These are phyloP conservation scores for Danaus chrysippus DNA, from an alignment of 2,888 invertebrate genomes.

Conservation along the genomic window DNA sequence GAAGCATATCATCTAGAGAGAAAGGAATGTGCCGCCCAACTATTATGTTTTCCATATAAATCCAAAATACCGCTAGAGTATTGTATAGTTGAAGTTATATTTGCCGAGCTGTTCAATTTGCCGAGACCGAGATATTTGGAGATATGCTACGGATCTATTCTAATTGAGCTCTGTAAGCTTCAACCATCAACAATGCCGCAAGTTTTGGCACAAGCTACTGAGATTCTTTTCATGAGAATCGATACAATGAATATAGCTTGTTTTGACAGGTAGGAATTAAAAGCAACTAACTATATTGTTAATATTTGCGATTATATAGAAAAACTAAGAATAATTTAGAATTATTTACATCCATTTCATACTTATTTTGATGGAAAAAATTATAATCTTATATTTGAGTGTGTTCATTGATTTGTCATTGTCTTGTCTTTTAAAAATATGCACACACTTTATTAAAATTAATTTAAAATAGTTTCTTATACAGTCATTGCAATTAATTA, in stretches of 20 bases:
- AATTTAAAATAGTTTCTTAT: too few relatives aligned
- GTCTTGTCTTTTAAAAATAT: too few relatives aligned
- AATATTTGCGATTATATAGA: too few relatives aligned
- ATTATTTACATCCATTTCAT: too few relatives aligned
- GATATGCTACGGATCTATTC: constrained; percentile 94
- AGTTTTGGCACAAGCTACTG: constrained; percentile 97
- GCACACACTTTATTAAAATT: too few relatives aligned
- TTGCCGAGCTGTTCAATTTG: constrained; percentile 95
- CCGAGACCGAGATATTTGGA: constrained; percentile 94
- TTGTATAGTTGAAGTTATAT: constrained; percentile 98
- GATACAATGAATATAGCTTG: constrained; percentile 98
- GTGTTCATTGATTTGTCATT: too few relatives aligned
- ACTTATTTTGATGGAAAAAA: too few relatives aligned
- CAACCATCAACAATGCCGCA: constrained; percentile 99
- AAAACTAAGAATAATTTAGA: too few relatives aligned
- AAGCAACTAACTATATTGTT: too few relatives aligned
- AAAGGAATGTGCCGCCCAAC: constrained; percentile 95
- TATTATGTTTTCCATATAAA: constrained; percentile 95
- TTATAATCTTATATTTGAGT: too few relatives aligned
- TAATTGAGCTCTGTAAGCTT: constrained; percentile 97
- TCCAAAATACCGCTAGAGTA: constrained; percentile 97
- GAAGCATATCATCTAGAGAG: constrained; percentile 92
- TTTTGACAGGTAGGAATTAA: constrained; percentile 86
- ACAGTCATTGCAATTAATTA: too few relatives aligned
- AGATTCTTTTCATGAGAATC: constrained; percentile 96